Percentiles rank a stretch among this genome's conserved stretches.
Conservation (phyloP, 1,140 invertebrate species). For the Aporrectodea caliginosa region DNA sequence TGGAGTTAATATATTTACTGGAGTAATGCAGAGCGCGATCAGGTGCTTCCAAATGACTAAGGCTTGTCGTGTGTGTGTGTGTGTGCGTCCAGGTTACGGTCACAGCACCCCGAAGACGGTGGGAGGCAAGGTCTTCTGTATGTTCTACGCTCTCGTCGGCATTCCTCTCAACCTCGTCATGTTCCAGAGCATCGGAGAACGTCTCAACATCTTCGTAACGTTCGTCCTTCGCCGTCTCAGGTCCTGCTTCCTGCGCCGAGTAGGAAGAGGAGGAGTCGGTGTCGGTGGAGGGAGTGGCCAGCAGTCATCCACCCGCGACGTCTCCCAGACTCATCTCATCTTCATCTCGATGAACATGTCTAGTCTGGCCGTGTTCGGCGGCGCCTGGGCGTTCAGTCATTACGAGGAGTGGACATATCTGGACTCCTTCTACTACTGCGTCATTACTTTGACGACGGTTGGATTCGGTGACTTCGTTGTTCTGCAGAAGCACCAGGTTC, state of each 20-base stretch:
- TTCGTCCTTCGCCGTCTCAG: constrained; percentile 49
- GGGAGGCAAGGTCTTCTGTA: constrained; percentile 55
- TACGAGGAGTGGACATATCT: constrained; percentile 98
- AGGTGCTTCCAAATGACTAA: too few species aligned
- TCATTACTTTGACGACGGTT: constrained; percentile 96
- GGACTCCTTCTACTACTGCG: too few species aligned
- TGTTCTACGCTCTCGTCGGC: constrained; percentile 55
- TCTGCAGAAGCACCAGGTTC: constrained; percentile 82
- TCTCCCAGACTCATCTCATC: constrained; percentile 96
- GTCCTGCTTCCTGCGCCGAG: constrained; percentile 48
- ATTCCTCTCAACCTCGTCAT: constrained; percentile 55
- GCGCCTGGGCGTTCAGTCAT: constrained; percentile 88
- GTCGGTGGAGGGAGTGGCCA: too few species aligned
- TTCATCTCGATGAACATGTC: constrained; percentile 90
- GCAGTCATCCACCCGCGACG: constrained; percentile 59
- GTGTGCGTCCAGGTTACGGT: constrained; percentile 58
- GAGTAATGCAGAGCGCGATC: too few species aligned
- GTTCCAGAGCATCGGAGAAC: constrained; percentile 57
- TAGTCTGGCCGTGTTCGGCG: constrained; percentile 88
- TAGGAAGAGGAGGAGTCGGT: too few species aligned
- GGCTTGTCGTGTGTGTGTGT: too few species aligned
- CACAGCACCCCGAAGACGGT: constrained; percentile 58
- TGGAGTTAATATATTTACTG: too few species aligned
- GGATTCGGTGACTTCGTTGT: constrained; percentile 69
- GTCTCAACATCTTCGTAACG: too few species aligned